Base-by-base conservation (phyloP, 2,797 vertebrate genomes). In the Gallirallus australis region DNA sequence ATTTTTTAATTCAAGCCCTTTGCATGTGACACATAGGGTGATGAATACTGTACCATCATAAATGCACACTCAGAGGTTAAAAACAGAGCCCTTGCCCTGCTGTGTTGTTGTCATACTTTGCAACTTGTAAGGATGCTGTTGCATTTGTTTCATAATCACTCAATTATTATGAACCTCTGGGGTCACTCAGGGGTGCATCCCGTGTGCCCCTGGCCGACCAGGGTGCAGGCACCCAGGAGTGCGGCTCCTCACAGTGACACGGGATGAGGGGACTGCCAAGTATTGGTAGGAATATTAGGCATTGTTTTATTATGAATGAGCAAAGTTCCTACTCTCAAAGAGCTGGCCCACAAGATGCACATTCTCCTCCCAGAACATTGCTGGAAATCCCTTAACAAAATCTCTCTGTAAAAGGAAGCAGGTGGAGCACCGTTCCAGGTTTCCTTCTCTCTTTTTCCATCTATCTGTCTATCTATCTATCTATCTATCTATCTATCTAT, bases 81-180 rank as follows among this genome's bases (percentile, higher is more conserved):
- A 73, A 8, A 18, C 1, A 4, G 19, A 0, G 4, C 12, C 33
- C 11, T 31, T 61, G 23, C 50, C 57, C 25, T 15, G 7, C 6
- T 31, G 39, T 8, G 37, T 23, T 28, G 14, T 14, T 63, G 37
- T 37, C 37, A 27, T 5, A 47, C 9, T 35, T 47, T 27, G 52
- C 57, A 21, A 6, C 25, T 16, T 23, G 16, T 21, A n/a, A 16
- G 12, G 33, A 6, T 11, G 31, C 11, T 5, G 13, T 9, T 66
- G 9, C 11, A 31, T 53, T 35, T 25, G 57, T n/a, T 30, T 14
- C 33, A 6, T 53, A 61, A 37, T 3, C 39, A 45, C 47, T 35
- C 11, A 4, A 5, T 40, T 86, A 40, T 40, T 40, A 40, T 40
- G 39, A 42, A 42, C 40, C 40, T 42, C 40, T 42, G 40, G 40